A percentile compares a stretch with the other conserved stretches of the same genome.
Conservation (phyloP, 2,888 invertebrate genomes). For the Cremastinae sp. region DNA sequence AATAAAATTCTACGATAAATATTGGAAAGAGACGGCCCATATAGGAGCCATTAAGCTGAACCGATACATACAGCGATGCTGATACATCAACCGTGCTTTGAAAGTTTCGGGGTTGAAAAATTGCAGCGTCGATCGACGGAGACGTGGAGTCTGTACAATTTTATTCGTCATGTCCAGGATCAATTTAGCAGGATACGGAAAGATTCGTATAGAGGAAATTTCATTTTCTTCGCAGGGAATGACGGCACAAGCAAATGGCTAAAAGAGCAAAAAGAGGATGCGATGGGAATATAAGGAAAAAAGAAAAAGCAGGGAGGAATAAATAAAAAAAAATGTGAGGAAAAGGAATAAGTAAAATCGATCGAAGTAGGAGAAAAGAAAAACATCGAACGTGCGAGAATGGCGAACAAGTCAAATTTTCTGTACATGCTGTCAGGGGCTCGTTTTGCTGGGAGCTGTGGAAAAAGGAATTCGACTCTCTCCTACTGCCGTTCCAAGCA, state of each 20-base stretch:
- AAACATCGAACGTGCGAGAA: conserved; percentile 32
- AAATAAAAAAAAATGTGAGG: not conserved
- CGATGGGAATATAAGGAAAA: not conserved
- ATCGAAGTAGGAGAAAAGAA: conserved; percentile 14
- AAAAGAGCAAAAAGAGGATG: not conserved
- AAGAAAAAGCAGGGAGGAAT: not conserved
- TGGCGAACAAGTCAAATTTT: conserved; percentile 54
- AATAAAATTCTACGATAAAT: too few relatives aligned
- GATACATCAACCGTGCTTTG: too few relatives aligned
- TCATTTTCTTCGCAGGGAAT: conserved; percentile 25
- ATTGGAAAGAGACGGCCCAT: too few relatives aligned
- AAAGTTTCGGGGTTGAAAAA: too few relatives aligned
- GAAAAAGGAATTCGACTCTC: conserved; percentile 26
- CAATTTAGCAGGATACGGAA: conserved; percentile 28
- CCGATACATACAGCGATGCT: too few relatives aligned
- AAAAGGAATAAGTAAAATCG: conserved; percentile 5
- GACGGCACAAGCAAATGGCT: not conserved
- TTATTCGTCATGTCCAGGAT: conserved; percentile 26
- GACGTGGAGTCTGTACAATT: conserved; percentile 20
- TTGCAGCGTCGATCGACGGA: not conserved
- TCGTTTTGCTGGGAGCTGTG: conserved; percentile 27
- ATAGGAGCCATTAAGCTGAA: too few relatives aligned
- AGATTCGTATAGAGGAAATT: not conserved
- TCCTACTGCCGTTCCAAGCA: conserved; percentile 26
- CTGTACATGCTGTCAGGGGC: conserved; percentile 53